These are phyloP conservation scores for Drosophila neonasuta DNA, from an alignment of 2,888 invertebrate genomes.

Conservation along the genomic window DNA sequence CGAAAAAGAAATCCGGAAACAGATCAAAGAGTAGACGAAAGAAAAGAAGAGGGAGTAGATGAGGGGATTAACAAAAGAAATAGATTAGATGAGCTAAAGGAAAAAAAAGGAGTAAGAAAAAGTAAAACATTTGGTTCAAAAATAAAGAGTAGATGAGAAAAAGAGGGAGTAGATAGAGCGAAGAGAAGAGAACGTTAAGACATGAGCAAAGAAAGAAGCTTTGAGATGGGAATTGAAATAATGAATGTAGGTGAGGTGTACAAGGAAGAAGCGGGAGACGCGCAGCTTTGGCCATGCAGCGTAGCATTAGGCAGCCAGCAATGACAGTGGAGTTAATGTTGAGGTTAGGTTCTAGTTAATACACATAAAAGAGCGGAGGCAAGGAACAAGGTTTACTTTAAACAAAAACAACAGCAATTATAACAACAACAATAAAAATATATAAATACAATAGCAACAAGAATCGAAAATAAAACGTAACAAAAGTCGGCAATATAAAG, in stretches of 20 bases:
- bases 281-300: constrained; percentile 8
- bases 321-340: constrained; percentile 25
- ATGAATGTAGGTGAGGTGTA: no score
- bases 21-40: no score
- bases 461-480: background rate
- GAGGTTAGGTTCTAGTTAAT: constrained; percentile 38
- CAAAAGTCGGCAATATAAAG: background rate
- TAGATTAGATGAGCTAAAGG: background rate
- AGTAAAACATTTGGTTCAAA: background rate
- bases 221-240: no score
- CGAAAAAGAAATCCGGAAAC: no score
- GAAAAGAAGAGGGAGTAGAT: no score
- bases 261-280: background rate
- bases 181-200: no score
- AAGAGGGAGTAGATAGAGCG: no score
- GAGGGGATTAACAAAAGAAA: background rate
- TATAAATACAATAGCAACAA: constrained; percentile 11
- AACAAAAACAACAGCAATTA: constrained; percentile 16
- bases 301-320: constrained; percentile 7
- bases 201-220: no score
- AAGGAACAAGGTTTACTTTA: constrained; percentile 7
- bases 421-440: constrained; percentile 17
- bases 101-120: background rate
- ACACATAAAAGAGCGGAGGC: constrained; percentile 1
- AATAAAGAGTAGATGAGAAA: no score